Evolutionary conservation across 2,888 invertebrate genomes (phyloP).

Genomic region (Drosophila prolongata): DNA sequence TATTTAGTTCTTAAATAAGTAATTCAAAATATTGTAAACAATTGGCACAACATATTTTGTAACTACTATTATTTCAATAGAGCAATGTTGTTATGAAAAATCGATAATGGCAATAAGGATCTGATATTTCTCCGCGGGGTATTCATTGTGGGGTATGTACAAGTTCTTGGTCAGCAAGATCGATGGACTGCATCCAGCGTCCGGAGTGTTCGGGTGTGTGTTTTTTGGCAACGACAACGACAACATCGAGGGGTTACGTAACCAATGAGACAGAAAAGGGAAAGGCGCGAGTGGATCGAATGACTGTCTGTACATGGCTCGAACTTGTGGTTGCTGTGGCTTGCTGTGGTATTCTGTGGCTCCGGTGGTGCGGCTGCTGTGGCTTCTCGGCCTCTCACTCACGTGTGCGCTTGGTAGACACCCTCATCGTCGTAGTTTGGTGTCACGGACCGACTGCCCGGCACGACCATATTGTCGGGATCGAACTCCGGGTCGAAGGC

Average conservation of each 20-base stretch:
- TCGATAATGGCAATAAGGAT: not conserved
- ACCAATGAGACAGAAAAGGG: slow-evolving; percentile 52
- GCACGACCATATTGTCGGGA: slow-evolving; percentile 82
- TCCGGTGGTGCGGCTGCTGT: slow-evolving; percentile 23
- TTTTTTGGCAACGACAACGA: slow-evolving; percentile 41
- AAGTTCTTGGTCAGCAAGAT: slow-evolving; percentile 42
- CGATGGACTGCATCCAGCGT: slow-evolving; percentile 25
- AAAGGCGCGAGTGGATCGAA: slow-evolving; percentile 45
- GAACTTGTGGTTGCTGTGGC: slow-evolving; percentile 32
- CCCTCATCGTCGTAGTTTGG: slow-evolving; percentile 81
- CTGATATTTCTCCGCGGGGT: not conserved
- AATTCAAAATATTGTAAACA: not conserved
- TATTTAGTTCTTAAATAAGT: not conserved
- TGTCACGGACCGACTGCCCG: slow-evolving; percentile 79
- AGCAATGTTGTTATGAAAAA: not conserved
- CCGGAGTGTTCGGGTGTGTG: slow-evolving; percentile 21
- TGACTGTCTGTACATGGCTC: slow-evolving; percentile 55
- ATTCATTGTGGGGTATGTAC: slow-evolving; percentile 28
- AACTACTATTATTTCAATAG: slow-evolving; percentile 6
- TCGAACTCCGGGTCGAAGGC: slow-evolving; percentile 81
- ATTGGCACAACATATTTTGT: no score
- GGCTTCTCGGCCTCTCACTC: slow-evolving; percentile 70
- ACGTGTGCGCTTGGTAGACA: slow-evolving; percentile 83
- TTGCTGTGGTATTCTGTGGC: slow-evolving; percentile 26
- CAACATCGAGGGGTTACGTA: slow-evolving; percentile 66